These are phyloP conservation scores for Sebastes nivosus DNA, from an alignment of 2,797 vertebrate genomes.

Conservation along the genomic window DNA sequence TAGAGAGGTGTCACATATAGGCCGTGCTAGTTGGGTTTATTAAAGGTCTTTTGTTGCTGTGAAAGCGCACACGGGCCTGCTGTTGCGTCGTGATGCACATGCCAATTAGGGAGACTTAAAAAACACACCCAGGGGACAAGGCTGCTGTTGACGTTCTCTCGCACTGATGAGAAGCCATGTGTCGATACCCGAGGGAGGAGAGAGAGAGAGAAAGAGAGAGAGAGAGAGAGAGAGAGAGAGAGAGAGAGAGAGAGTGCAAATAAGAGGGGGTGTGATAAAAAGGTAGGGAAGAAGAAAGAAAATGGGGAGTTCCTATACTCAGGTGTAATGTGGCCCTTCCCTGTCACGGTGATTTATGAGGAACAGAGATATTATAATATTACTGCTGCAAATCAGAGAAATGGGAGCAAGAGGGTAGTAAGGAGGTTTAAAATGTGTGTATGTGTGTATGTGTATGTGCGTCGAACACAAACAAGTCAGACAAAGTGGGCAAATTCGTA, in stretches of 20 bases:
- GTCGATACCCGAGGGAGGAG: constrained; percentile 43
- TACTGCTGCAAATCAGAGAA: constrained; percentile 58
- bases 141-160: constrained; percentile 61
- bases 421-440: constrained; percentile 18
- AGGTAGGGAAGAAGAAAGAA: constrained; percentile 40
- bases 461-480: constrained; percentile 30
- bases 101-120: constrained; percentile 72
- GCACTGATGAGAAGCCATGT: constrained; percentile 63
- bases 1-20: constrained; percentile 46
- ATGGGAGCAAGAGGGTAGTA: constrained; percentile 11
- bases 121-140: constrained; percentile 63
- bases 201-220: not conserved
- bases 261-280: constrained; percentile 44
- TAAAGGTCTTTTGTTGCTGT: constrained; percentile 59
- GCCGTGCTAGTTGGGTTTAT: constrained; percentile 41
- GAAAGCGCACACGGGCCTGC: constrained; percentile 22
- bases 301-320: constrained; percentile 59
- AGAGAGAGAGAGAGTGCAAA: constrained; percentile 28
- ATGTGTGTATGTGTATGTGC: not conserved
- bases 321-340: constrained; percentile 73
- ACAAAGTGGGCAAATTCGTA: constrained; percentile 4
- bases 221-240: constrained; percentile 13
- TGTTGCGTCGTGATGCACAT: constrained; percentile 64
- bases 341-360: constrained; percentile 82
- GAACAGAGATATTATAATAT: constrained; percentile 75